Evolutionary conservation across 2,113 vertebrate genomes (phyloP), one percentile per base, ranked within the genome.

Genomic region (Baryphthengus martii): DNA sequence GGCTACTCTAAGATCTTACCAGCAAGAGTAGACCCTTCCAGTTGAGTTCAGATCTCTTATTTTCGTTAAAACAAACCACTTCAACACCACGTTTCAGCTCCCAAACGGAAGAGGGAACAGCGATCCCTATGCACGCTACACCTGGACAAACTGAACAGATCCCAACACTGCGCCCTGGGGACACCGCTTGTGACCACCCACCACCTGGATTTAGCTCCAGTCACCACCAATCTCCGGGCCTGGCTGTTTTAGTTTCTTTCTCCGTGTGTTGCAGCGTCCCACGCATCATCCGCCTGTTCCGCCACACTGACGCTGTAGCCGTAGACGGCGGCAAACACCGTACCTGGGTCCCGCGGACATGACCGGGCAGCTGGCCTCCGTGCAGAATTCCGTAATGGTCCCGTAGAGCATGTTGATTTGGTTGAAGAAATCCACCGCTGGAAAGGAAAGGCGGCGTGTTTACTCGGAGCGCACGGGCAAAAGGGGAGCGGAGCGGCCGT

Each of bases 361-460:
- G 80, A 99, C 98, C 1, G 99, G 96, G 77, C 99, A 99, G 97
- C 98, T 99, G 52, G 97, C 96, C 97, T 99, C 99, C 0, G 98
- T 99, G 97, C 99, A 99, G 97, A 99, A 99, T 94, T 99, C 99
- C 0, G 99, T 99, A 91, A 99, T 99, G 90, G 99, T 99, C 81
- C 99, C 99, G 4, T 99, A 99, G 15, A 99, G 90, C 99, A 99
- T 99, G 96, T 99, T 99, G 96, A 99, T 99, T 93, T 99, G 99
- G 97, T 99, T 99, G 98, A 99, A 99, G 97, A 99, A 99, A 97
- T 99, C 99, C 97, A 99, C 99, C 13, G 99, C 99, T 99, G 93
- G 31, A 63, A 76, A 94, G 70, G 88, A 40, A 74, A 45, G 31
- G 7, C 1, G 10, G 6, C n/a, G 42, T 21, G 17, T 6, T 88